Base-by-base conservation (phyloP, 2,113 vertebrate genomes). In the Pavo muticus region DNA sequence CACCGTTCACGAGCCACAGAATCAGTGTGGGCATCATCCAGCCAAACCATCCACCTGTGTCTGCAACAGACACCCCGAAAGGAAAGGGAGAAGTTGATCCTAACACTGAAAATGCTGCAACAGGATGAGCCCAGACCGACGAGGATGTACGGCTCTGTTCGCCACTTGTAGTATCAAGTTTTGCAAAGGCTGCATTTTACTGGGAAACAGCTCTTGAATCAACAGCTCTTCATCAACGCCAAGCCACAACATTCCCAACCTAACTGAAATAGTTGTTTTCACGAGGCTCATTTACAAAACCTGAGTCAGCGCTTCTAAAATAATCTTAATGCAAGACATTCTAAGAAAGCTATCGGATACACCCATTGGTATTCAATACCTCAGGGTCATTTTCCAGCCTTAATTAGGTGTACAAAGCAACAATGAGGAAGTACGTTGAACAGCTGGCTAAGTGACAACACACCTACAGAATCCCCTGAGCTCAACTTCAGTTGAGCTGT, bases 11-110 rank as follows among this genome's bases (percentile, higher is more conserved):
- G 16, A 99, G 97, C 99, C 99, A 99, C 56, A 99, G 97, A 89
- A 99, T 98, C 72, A 99, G 97, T 21, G 99, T 99, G 1, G 99
- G 99, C 98, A 99, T 96, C 98, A 99, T 97, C 97, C 99, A 99
- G 65, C 98, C 98, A 2, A 99, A 97, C 99, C 99, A 99, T 44
- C 98, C 91, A 25, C 98, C 98, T 1, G 97, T 97, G 97, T 96
- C 96, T 97, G 50, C 24, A 39, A 44, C 1, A 59, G 20, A 27
- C 21, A 40, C 29, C 50, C 84, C 84, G 75, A 78, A 93, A 77
- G 30, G 11, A 70, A 72, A 85, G 44, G 57, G 68, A 48, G 23
- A 71, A 57, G 18, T 54, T 25, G 57, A 70, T 52, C 37, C 25
- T 30, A 56, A 59, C 7, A 4, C 11, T 2, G 2, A 90, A 48